Evolutionary conservation across 2,797 vertebrate species (phyloP), one percentile per base, ranked within the genome.

Genomic region (Falco berigora): DNA sequence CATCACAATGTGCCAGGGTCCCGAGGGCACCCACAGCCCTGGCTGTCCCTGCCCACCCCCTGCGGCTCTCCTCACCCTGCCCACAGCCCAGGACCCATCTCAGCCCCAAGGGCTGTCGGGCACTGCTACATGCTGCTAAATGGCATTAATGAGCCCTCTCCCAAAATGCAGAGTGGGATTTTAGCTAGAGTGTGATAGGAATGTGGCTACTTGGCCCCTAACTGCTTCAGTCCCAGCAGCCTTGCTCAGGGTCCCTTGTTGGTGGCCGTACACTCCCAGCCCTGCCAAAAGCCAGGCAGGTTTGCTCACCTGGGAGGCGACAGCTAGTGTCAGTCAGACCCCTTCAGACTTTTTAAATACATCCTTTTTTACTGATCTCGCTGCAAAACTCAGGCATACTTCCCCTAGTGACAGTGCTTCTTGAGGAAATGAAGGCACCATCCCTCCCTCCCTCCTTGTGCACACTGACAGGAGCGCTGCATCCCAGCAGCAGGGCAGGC

Each of bases 401-500:
- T 69, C 61, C 34, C 21, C 13, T 30, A 25, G 64, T 0, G 7
- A 24, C 8, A 34, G 12, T 4, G 14, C 27, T 77, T 56, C 67
- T 40, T 36, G 40, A 55, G 63, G 56, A 46, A 76, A 28, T 0
- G 4, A 46, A 36, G 52, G 23, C 56, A n/a, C 21, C 44, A 12
- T 27, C 14, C 16, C 23, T n/a, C 27, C 36, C 36, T 38, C n/a
- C 18, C 6, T 66, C 53, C 38, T 1, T 3, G 14, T 55, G 32
- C 14, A 2, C 22, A 19, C 52, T 25, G 34, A 23, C 2, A 4
- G n/a, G 8, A 56, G 12, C 1, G 1, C 34, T 49, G 50, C 42
- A 19, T 59, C 44, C 32, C 4, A 2, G 1, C 0, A 0, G 36
- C 42, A 36, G 38, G 2, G 15, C 11, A 16, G 32, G 46, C 13